Conservation (phyloP, 2,113 vertebrate species). For the western clawed frog (Xenopus tropicalis) region UCB_Xtro_10.0 CM004448.2:57822001-57822500, state of each 20-base stretch:
- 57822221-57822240: conserved; percentile 21
- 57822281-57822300: conserved; percentile 41
- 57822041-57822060: conserved; percentile 42
- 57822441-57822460: conserved; percentile 4
- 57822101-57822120: not conserved
- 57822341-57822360: conserved; percentile 6
- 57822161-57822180: not conserved
- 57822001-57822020: conserved; percentile 9
- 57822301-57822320: conserved; percentile 31
- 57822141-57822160: conserved; percentile 22
- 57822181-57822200: conserved; percentile 12
- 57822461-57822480: conserved; percentile 29
- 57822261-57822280: conserved; percentile 37
- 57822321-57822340: conserved; percentile 6
- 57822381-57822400: not conserved
- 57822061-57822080: conserved; percentile 47
- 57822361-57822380: conserved; percentile 25
- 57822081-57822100: conserved; percentile 46
- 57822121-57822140: conserved; percentile 40
- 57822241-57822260: conserved; percentile 39
- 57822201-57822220: conserved; percentile 16
- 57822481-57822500: conserved; percentile 13
- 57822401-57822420: not conserved
- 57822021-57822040: conserved; percentile 39
- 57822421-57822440: not conserved